Conservation (phyloP, 2,797 vertebrate species). For the Cheirogaleus major region DNA sequence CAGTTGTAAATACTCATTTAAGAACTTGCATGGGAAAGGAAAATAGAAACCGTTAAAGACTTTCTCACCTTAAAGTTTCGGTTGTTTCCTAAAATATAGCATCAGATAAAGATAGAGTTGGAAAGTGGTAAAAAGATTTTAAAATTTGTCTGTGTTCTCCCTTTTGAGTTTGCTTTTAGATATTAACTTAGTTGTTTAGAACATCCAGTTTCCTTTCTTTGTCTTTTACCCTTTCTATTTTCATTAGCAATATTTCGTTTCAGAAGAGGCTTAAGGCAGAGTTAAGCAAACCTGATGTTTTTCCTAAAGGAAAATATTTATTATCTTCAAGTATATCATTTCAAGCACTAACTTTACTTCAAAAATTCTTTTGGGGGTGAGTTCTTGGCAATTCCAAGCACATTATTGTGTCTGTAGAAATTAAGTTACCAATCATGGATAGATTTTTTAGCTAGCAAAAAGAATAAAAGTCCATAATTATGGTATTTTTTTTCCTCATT, state of each 20-base stretch:
- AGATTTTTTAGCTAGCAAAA: slow-evolving; percentile 41
- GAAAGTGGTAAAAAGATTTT: not conserved
- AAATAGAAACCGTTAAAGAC: slow-evolving; percentile 25
- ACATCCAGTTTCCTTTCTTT: not conserved
- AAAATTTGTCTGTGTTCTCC: not conserved
- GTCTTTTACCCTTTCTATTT: not conserved
- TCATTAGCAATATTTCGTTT: slow-evolving; percentile 28
- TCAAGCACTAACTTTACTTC: slow-evolving; percentile 11
- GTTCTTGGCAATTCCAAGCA: slow-evolving; percentile 41
- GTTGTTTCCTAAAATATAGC: slow-evolving; percentile 12
- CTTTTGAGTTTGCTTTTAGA: slow-evolving; percentile 34
- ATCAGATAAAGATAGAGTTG: not conserved
- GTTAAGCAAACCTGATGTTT: slow-evolving; percentile 32
- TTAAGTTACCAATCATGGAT: slow-evolving; percentile 47
- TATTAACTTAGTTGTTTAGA: slow-evolving; percentile 2
- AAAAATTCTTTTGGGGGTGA: slow-evolving; percentile 5
- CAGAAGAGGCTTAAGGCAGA: slow-evolving; percentile 32
- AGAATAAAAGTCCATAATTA: slow-evolving; percentile 7
- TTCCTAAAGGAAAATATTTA: slow-evolving; percentile 14
- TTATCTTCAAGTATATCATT: slow-evolving; percentile 33
- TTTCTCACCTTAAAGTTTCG: not conserved
- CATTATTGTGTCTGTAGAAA: slow-evolving; percentile 29
- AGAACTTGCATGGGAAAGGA: not conserved
- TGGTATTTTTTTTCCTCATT: not conserved
- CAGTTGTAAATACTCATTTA: not conserved